phyloP scores from a whole-genome alignment of 2,888 invertebrate species.

The Stenodera caucasica region DNA sequence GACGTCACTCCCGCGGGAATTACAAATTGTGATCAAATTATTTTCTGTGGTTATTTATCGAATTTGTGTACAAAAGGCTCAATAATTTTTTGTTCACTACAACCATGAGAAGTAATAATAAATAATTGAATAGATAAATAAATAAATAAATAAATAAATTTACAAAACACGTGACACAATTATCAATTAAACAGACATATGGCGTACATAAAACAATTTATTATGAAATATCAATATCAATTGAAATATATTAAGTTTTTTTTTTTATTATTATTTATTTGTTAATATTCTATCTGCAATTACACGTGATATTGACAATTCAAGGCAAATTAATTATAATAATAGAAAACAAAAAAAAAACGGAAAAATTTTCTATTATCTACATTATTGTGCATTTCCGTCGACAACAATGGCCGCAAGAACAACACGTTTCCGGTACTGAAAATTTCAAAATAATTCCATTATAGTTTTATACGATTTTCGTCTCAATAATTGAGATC shows the following conservation, averaged over 20 bases:
- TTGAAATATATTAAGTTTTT: background rate
- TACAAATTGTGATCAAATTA: no score
- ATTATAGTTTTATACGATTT: no score
- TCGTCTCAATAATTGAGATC: no score
- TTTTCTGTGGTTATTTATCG: no score
- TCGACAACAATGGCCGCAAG: background rate
- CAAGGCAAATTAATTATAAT: slow-evolving; percentile 2
- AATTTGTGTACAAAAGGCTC: no score
- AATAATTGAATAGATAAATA: background rate
- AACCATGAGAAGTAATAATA: background rate
- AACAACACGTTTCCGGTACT: background rate
- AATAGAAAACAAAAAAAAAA: background rate
- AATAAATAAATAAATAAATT: background rate
- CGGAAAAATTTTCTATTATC: background rate
- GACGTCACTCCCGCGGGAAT: no score
- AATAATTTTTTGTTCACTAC: background rate
- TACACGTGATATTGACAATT: slow-evolving; percentile 1
- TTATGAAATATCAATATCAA: slow-evolving; percentile 7
- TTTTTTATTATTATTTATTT: no score
- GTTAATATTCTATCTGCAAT: background rate
- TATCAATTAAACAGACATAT: background rate
- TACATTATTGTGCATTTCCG: background rate
- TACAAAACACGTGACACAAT: background rate
- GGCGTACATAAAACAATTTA: background rate
- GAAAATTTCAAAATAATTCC: no score